Evolutionary conservation across 2,888 invertebrate species (phyloP).

Genomic region (Teleogryllus oceanicus): DNA sequence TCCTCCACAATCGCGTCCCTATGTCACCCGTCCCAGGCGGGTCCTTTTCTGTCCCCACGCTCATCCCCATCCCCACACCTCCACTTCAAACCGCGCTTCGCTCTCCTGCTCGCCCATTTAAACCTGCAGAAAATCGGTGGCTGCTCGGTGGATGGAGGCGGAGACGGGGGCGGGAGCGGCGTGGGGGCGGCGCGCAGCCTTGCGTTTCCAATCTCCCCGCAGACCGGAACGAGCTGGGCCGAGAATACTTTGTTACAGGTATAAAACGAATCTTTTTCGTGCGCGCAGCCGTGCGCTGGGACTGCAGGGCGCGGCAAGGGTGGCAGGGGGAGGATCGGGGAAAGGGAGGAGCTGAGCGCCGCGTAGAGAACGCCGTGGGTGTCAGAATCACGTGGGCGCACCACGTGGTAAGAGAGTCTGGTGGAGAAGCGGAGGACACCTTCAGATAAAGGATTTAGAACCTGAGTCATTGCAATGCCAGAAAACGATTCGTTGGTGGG

Average conservation of each 20-base stretch:
- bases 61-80: too few species aligned
- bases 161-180: background rate
- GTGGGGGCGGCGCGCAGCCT: background rate
- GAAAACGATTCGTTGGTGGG: too few species aligned
- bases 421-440: too few species aligned
- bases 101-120: too few species aligned
- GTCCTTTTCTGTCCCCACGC: too few species aligned
- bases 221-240: background rate
- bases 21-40: too few species aligned
- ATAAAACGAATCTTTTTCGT: constrained; percentile 3
- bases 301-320: background rate
- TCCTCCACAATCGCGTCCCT: too few species aligned
- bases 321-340: background rate
- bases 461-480: too few species aligned
- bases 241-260: constrained; percentile 11
- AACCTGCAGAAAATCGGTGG: too few species aligned
- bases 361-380: background rate
- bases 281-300: background rate
- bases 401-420: too few species aligned
- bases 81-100: too few species aligned
- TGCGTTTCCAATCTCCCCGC: constrained; percentile 18
- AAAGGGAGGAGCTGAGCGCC: background rate
- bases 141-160: background rate
- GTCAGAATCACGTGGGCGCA: background rate
- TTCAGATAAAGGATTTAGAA: too few species aligned